Evolutionary conservation across 2,797 vertebrate species (phyloP).

Genomic region (Prionace glauca): DNA sequence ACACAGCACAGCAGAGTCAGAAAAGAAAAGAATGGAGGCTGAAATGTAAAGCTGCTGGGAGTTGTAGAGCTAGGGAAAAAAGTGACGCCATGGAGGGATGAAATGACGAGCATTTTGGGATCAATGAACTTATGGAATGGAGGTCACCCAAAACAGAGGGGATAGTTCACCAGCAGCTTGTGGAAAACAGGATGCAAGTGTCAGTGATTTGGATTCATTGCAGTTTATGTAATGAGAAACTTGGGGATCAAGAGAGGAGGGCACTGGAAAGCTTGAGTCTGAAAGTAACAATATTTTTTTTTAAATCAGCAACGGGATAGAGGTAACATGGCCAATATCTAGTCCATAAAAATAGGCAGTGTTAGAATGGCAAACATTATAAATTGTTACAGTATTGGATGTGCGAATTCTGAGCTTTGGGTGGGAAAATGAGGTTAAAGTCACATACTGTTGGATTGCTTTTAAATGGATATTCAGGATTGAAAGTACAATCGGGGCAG

Average conservation of each 20-base stretch:
- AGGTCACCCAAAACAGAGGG: neutral
- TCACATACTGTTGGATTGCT: neutral
- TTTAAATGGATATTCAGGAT: neutral
- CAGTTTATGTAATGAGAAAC: neutral
- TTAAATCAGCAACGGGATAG: neutral
- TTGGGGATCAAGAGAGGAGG: neutral
- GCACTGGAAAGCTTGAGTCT: neutral
- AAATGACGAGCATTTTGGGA: neutral
- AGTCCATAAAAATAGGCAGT: neutral
- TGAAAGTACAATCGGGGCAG: neutral
- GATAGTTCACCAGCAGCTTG: neutral
- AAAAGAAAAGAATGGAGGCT: neutral
- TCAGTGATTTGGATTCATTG: neutral
- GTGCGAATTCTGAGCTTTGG: neutral
- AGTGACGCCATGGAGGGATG: neutral
- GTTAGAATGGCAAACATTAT: neutral
- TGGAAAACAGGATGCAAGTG: neutral
- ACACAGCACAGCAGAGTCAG: neutral
- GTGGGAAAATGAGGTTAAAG: neutral
- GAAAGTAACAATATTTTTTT: neutral
- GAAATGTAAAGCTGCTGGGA: neutral
- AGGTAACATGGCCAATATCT: neutral
- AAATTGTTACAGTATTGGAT: neutral
- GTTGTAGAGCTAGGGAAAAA: neutral
- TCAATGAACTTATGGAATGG: neutral